phyloP scores from a whole-genome alignment of 1,140 invertebrate genomes.

The Aethina tumida region DNA sequence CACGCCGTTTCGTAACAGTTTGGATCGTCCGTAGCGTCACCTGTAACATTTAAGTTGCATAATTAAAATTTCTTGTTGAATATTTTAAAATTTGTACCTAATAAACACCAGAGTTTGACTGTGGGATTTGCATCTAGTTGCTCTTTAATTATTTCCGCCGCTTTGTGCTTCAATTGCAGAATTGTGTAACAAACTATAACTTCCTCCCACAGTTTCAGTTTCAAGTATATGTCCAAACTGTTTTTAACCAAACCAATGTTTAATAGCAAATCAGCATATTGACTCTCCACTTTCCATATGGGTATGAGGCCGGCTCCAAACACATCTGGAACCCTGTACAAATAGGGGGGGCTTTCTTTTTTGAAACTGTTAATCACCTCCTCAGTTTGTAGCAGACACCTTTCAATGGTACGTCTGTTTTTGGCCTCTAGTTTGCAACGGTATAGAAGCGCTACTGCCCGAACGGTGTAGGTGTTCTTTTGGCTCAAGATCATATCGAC shows the following conservation, averaged over 20 bases:
- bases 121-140: constrained; percentile 72
- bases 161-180: constrained; percentile 76
- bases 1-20: constrained; percentile 84
- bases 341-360: constrained; percentile 34
- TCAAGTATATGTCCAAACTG: constrained; percentile 75
- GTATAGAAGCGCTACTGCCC: constrained; percentile 51
- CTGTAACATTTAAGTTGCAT: constrained; percentile 23
- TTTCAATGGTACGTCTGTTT: constrained; percentile 69
- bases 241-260: constrained; percentile 73
- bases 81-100: constrained; percentile 46
- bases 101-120: constrained; percentile 77
- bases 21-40: constrained; percentile 64
- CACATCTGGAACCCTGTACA: constrained; percentile 43
- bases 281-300: constrained; percentile 63
- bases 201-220: constrained; percentile 83
- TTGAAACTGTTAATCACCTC: constrained; percentile 55
- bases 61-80: not conserved
- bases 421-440: constrained; percentile 67
- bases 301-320: constrained; percentile 58
- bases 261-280: constrained; percentile 67
- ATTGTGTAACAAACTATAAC: constrained; percentile 84
- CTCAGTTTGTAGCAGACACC: constrained; percentile 80
- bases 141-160: constrained; percentile 77
- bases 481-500: constrained; percentile 54
- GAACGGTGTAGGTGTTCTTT: constrained; percentile 58